A percentile compares a stretch with the other conserved stretches of the same genome.
Conservation (phyloP, 2,797 vertebrate species). For the Momotus momota region DNA sequence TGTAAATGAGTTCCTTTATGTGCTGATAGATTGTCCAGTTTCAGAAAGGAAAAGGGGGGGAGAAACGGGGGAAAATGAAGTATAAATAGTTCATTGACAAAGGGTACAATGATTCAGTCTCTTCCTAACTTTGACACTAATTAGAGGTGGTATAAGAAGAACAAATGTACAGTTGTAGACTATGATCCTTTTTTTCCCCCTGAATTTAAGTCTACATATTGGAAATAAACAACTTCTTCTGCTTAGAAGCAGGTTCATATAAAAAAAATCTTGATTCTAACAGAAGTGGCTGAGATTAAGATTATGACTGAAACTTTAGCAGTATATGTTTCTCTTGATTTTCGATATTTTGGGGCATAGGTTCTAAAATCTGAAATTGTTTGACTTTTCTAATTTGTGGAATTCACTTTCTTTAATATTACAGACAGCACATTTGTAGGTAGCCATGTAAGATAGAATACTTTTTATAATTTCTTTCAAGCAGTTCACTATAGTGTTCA, state of each 20-base stretch:
- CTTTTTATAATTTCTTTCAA: not conserved
- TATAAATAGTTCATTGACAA: constrained; percentile 35
- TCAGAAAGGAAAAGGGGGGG: constrained; percentile 13
- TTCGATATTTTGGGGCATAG: not conserved
- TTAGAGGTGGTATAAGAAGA: not conserved
- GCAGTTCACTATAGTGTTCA: not conserved
- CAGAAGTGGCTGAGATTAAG: not conserved
- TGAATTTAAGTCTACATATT: not conserved
- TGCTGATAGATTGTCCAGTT: constrained; percentile 26
- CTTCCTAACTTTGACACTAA: not conserved
- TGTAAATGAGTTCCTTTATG: constrained; percentile 59
- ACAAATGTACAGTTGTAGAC: not conserved
- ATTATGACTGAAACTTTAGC: not conserved
- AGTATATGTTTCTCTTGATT: not conserved
- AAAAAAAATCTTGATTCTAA: not conserved
- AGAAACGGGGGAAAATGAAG: not conserved
- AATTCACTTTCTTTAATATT: not conserved
- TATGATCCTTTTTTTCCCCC: not conserved
- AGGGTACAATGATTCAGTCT: constrained; percentile 13
- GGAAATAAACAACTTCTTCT: not conserved
- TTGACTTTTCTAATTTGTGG: constrained; percentile 36
- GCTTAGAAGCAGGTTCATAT: not conserved
- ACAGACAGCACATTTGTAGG: not conserved
- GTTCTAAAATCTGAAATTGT: not conserved
- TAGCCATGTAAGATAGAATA: not conserved